phyloP scores from a whole-genome alignment of 2,888 invertebrate species.

The Phortica magna region DNA sequence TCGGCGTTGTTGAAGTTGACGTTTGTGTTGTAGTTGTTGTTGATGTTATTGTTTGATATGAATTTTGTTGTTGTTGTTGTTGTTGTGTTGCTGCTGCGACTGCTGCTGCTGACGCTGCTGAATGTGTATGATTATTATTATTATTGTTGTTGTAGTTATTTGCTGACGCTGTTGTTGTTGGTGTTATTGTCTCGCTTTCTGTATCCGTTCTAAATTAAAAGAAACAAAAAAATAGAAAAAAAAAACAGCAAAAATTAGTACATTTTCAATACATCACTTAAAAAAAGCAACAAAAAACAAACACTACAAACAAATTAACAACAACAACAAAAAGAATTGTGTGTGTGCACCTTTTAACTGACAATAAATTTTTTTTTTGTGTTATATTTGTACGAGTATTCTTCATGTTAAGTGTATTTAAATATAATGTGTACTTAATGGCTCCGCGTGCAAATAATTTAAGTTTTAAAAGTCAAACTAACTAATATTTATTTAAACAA shows the following conservation, averaged over 20 bases:
- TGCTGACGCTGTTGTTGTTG: slow-evolving; percentile 54
- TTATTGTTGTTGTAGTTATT: slow-evolving; percentile 10
- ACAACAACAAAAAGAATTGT: neutral
- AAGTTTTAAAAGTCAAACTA: too few species aligned
- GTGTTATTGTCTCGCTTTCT: slow-evolving; percentile 62
- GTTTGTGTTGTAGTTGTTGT: slow-evolving; percentile 50
- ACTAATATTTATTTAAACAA: too few species aligned
- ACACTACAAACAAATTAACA: slow-evolving; percentile 42
- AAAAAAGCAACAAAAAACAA: too few species aligned
- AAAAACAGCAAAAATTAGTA: slow-evolving; percentile 2
- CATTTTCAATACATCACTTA: slow-evolving; percentile 20
- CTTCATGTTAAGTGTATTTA: too few species aligned
- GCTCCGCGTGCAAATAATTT: too few species aligned
- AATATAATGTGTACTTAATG: too few species aligned
- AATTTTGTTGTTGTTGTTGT: slow-evolving; percentile 29
- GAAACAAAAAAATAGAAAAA: slow-evolving; percentile 11
- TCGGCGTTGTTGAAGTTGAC: slow-evolving; percentile 23
- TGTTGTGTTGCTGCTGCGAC: slow-evolving; percentile 51
- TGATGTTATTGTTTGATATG: slow-evolving; percentile 52
- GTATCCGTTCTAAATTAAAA: slow-evolving; percentile 68
- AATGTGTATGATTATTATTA: slow-evolving; percentile 38
- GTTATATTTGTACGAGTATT: too few species aligned
- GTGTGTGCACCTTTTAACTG: too few species aligned
- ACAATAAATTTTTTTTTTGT: too few species aligned
- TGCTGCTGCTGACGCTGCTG: slow-evolving; percentile 53